Percentiles rank a stretch among this genome's conserved stretches.
phyloP scores from a whole-genome alignment of 2,113 vertebrate species.

The Helogale parvula region DNA sequence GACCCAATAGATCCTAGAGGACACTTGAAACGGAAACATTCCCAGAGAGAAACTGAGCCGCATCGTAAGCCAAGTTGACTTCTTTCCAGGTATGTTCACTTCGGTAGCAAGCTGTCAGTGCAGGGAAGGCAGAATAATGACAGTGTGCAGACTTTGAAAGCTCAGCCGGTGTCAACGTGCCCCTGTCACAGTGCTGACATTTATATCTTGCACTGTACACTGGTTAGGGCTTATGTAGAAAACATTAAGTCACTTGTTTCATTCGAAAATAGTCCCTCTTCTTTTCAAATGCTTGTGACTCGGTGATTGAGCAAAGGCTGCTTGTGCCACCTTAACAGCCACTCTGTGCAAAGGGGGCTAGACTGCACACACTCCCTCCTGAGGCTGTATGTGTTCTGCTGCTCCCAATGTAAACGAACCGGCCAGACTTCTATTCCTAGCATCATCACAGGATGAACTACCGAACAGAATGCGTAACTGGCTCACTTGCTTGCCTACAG shows the following conservation, averaged over 20 bases:
- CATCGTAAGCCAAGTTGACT: slow-evolving; percentile 66
- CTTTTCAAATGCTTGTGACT: neutral
- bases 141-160: slow-evolving; percentile 62
- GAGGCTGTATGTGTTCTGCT: neutral
- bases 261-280: slow-evolving; percentile 39
- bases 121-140: slow-evolving; percentile 54
- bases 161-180: slow-evolving; percentile 33
- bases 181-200: slow-evolving; percentile 49
- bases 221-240: slow-evolving; percentile 31
- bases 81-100: slow-evolving; percentile 67
- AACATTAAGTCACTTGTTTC: slow-evolving; percentile 56
- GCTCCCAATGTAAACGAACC: neutral
- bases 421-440: neutral
- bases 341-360: neutral
- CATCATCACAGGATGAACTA: neutral
- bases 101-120: slow-evolving; percentile 68
- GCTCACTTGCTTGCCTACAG: neutral
- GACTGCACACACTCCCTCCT: neutral
- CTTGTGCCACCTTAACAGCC: neutral
- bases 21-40: slow-evolving; percentile 48
- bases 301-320: neutral
- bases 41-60: slow-evolving; percentile 46
- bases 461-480: neutral
- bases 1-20: slow-evolving; percentile 12
- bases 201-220: slow-evolving; percentile 23